A percentile compares a stretch with the other conserved stretches of the same genome.
These are phyloP conservation scores for Danio aesculapii DNA, from an alignment of 2,797 vertebrate genomes.

Conservation along the genomic window DNA sequence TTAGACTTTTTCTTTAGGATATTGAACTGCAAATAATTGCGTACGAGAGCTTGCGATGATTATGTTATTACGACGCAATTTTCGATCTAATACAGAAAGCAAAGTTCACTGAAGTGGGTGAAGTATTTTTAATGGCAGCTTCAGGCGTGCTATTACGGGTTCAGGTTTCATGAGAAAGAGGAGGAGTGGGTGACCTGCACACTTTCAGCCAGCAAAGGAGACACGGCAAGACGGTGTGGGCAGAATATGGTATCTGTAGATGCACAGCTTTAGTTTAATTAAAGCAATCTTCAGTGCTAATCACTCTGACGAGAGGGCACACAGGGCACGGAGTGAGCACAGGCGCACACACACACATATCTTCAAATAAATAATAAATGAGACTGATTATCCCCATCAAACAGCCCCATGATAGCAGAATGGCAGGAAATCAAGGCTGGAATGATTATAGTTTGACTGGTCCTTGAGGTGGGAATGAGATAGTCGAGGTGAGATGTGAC, in stretches of 20 bases:
- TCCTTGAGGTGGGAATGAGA: slow-evolving; percentile 36
- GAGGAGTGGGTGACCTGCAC: slow-evolving; percentile 16
- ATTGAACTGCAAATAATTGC: slow-evolving; percentile 25
- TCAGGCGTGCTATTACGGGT: slow-evolving; percentile 12
- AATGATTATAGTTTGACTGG: slow-evolving; percentile 34
- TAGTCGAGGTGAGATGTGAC: slow-evolving; percentile 48
- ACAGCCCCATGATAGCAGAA: slow-evolving; percentile 34
- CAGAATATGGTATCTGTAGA: slow-evolving; percentile 41
- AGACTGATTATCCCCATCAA: slow-evolving; percentile 51
- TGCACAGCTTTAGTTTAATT: slow-evolving; percentile 57
- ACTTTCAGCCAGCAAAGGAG: slow-evolving; percentile 8
- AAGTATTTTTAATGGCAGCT: slow-evolving; percentile 30
- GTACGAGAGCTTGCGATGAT: background rate
- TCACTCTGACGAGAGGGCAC: slow-evolving; percentile 57
- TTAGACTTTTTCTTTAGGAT: background rate
- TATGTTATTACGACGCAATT: slow-evolving; percentile 10
- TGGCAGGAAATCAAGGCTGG: slow-evolving; percentile 45
- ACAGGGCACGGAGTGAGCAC: slow-evolving; percentile 24
- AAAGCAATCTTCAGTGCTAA: slow-evolving; percentile 59
- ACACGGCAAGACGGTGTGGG: background rate
- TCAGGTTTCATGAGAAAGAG: slow-evolving; percentile 25
- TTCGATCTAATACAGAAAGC: background rate
- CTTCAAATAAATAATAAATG: slow-evolving; percentile 47
- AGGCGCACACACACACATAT: slow-evolving; percentile 16
- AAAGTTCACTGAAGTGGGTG: slow-evolving; percentile 32